Conservation (phyloP, 2,797 vertebrate genomes). For the Catamblyrhynchus diadema region DNA sequence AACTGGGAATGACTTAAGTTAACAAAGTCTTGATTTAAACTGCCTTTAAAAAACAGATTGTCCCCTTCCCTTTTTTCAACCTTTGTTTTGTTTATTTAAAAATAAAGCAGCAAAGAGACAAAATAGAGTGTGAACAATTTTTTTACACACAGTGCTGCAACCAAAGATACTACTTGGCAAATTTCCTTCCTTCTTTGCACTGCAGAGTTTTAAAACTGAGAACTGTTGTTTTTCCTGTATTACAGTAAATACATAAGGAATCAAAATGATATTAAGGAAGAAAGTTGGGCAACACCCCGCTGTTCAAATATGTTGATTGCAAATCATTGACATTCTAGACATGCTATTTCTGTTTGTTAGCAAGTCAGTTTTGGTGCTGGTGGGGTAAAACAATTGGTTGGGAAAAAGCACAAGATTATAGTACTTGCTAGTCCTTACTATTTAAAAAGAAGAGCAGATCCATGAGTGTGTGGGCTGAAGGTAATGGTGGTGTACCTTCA, state of each 20-base stretch:
- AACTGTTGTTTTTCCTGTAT: background rate
- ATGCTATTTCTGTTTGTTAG: background rate
- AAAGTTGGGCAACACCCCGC: background rate
- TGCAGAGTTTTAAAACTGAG: background rate
- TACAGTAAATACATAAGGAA: constrained; percentile 11
- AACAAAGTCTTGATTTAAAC: background rate
- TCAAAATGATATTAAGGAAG: background rate
- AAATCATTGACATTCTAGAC: background rate
- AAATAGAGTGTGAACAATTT: background rate
- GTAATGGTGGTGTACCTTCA: background rate
- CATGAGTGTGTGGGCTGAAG: background rate
- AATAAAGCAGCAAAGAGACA: background rate
- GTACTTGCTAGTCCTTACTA: background rate
- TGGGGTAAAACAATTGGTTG: background rate
- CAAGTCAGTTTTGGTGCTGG: background rate
- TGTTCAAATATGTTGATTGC: constrained; percentile 48
- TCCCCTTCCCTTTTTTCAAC: background rate
- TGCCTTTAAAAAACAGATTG: background rate
- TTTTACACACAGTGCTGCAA: background rate
- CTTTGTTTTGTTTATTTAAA: background rate
- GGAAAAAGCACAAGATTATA: background rate
- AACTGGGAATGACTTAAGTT: background rate
- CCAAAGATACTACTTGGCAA: background rate
- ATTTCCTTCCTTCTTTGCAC: background rate
- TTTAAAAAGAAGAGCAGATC: background rate